Evolutionary conservation across 2,888 invertebrate genomes (phyloP).

Genomic region (Macaria liturata): DNA sequence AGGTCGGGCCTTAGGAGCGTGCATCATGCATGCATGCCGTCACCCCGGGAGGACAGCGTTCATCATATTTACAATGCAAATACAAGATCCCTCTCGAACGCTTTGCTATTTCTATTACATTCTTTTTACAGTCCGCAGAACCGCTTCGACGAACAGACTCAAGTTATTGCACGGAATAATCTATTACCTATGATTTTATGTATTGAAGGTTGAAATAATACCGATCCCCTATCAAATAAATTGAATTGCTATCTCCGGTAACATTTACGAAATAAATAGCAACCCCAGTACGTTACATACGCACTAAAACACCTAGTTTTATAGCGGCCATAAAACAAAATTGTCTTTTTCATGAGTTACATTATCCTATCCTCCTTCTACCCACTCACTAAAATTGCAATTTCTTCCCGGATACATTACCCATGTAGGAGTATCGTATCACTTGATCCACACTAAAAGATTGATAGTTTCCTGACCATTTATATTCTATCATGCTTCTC

Average conservation of each 20-base stretch:
- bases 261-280: conserved; percentile 18
- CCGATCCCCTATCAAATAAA: conserved; percentile 12
- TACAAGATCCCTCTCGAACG: conserved; percentile 11
- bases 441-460: conserved; percentile 13
- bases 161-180: too few relatives aligned
- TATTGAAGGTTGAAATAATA: neutral
- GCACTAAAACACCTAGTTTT: conserved; percentile 48
- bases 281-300: conserved; percentile 24
- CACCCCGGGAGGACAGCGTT: conserved; percentile 37
- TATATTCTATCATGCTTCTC: too few relatives aligned
- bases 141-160: too few relatives aligned
- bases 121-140: neutral
- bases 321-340: conserved; percentile 54
- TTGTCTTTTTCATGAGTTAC: conserved; percentile 53
- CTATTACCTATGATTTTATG: neutral
- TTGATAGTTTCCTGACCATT: conserved; percentile 1
- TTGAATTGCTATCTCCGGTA: conserved; percentile 22
- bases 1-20: conserved; percentile 43
- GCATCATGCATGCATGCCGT: conserved; percentile 51
- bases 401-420: conserved; percentile 37
- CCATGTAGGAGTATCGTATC: conserved; percentile 28
- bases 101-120: conserved; percentile 14
- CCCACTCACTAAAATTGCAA: conserved; percentile 47
- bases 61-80: conserved; percentile 33
- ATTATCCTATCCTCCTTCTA: conserved; percentile 41